Evolutionary conservation across 2,113 vertebrate genomes (phyloP).

Genomic region (Micromys minutus): DNA sequence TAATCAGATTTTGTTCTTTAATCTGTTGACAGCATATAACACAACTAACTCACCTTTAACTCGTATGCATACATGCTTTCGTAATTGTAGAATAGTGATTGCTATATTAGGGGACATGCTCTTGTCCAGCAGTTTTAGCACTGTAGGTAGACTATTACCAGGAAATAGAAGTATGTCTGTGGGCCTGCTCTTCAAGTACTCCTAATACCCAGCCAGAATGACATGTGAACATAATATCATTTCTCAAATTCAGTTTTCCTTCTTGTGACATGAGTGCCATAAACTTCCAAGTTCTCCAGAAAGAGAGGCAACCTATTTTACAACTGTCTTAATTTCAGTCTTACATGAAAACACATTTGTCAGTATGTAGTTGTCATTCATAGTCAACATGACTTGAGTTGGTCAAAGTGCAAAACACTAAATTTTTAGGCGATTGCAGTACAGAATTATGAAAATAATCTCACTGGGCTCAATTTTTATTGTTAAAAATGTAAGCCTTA

Average conservation of each 20-base stretch:
- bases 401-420: constrained; percentile 32
- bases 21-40: neutral
- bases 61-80: neutral
- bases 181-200: neutral
- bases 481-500: constrained; percentile 38
- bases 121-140: neutral
- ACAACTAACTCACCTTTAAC: neutral
- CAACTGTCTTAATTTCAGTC: constrained; percentile 39
- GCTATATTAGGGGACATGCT: neutral
- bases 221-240: neutral
- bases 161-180: neutral
- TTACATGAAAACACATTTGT: constrained; percentile 12
- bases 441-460: neutral
- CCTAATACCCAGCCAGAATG: neutral
- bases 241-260: neutral
- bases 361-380: neutral
- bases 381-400: neutral
- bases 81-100: neutral
- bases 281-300: constrained; percentile 31
- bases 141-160: neutral
- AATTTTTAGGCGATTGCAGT: neutral
- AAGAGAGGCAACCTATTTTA: constrained; percentile 21
- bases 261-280: neutral
- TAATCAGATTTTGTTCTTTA: neutral
- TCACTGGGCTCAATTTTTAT: neutral